phyloP scores from a whole-genome alignment of 2,797 vertebrate species.

The Myiotriccus ornatus region DNA sequence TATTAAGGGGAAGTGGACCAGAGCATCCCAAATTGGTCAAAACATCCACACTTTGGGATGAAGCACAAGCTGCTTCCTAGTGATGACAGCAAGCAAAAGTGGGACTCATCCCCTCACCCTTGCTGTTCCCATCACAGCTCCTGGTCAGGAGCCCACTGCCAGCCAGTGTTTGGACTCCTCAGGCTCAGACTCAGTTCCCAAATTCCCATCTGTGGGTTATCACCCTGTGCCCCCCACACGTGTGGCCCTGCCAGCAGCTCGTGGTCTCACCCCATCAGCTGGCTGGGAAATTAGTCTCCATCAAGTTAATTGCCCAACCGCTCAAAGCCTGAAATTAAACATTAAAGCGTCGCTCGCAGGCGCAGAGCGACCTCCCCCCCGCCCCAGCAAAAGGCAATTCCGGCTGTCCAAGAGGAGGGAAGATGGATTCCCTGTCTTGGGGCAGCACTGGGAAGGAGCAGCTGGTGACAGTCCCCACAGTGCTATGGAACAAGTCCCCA shows the following conservation, averaged over 20 bases:
- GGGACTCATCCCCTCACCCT: neutral
- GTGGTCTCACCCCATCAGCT: conserved; percentile 11
- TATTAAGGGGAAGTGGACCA: neutral
- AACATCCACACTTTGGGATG: neutral
- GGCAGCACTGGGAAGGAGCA: neutral
- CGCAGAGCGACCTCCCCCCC: neutral
- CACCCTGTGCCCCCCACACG: accelerated
- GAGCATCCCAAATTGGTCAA: neutral
- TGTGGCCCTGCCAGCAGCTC: neutral
- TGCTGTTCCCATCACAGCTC: neutral
- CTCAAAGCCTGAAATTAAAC: conserved; percentile 43
- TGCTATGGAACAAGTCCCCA: neutral
- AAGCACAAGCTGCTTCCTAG: neutral
- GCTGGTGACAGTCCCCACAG: accelerated
- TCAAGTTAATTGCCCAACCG: conserved; percentile 38
- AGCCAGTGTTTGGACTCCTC: accelerated
- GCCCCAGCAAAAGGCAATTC: neutral
- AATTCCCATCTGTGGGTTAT: accelerated
- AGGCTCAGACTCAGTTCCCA: neutral
- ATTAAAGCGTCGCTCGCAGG: neutral
- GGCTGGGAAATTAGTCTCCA: conserved; percentile 27
- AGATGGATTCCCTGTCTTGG: neutral
- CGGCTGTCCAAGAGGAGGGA: neutral
- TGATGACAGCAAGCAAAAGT: accelerated
- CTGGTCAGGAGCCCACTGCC: accelerated